Percentiles rank a stretch among this genome's conserved stretches.
phyloP scores from a whole-genome alignment of 2,113 vertebrate genomes.

The Meles meles region DNA sequence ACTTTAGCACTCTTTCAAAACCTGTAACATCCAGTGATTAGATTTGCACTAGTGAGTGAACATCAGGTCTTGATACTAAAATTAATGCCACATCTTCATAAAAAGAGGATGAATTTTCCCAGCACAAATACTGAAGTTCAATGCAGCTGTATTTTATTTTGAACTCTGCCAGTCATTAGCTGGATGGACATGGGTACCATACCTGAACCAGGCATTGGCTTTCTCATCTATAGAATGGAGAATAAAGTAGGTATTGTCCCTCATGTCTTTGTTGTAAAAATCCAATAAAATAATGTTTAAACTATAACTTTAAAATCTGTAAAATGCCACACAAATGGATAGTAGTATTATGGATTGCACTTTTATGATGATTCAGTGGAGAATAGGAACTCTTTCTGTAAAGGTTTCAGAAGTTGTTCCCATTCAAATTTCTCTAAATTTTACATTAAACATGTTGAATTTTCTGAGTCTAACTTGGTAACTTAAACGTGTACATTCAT shows the following conservation, averaged over 20 bases:
- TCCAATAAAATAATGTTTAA: not conserved
- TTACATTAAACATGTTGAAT: not conserved
- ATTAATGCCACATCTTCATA: not conserved
- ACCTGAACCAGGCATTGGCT: not conserved
- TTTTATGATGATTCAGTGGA: not conserved
- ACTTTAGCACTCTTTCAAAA: not conserved
- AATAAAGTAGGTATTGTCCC: not conserved
- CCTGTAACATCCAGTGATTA: not conserved
- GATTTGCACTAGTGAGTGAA: not conserved
- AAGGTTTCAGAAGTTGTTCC: not conserved
- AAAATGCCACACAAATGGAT: not conserved
- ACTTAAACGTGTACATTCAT: not conserved
- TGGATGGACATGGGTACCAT: not conserved
- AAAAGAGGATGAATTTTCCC: not conserved
- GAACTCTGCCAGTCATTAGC: not conserved
- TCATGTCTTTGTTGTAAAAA: not conserved
- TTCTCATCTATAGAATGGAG: not conserved
- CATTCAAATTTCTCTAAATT: constrained; percentile 2
- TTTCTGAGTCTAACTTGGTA: not conserved
- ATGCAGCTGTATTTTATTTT: not conserved
- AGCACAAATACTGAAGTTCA: not conserved
- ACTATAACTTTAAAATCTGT: not conserved
- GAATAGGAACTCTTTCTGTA: not conserved
- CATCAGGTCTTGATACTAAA: not conserved
- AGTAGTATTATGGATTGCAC: not conserved